These are phyloP conservation scores for Mimachlamys varia DNA, from an alignment of 2,888 invertebrate species.

Conservation along the genomic window DNA sequence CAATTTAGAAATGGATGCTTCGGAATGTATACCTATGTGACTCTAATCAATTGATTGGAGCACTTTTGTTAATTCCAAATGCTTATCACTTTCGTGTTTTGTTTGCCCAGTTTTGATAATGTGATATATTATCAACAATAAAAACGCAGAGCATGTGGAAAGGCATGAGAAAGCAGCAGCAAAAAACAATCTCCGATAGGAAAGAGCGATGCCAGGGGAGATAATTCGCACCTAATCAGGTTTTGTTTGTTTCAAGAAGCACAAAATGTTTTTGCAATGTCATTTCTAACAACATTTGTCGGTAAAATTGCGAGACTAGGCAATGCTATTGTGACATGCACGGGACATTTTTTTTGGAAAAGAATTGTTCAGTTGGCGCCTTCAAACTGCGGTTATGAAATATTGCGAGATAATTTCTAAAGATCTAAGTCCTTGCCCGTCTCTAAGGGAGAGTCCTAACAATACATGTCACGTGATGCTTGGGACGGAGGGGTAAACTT, in stretches of 20 bases:
- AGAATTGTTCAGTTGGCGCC: slow-evolving; percentile 11
- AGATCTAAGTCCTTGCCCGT: not conserved
- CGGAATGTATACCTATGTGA: slow-evolving; percentile 33
- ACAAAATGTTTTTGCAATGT: not conserved
- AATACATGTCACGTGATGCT: not conserved
- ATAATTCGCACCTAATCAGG: slow-evolving; percentile 14
- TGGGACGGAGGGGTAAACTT: not conserved
- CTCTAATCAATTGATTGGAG: slow-evolving; percentile 6
- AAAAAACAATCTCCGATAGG: not conserved
- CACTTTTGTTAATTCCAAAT: slow-evolving; percentile 19
- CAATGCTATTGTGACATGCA: not conserved
- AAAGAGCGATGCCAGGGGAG: slow-evolving; percentile 3
- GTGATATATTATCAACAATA: not conserved
- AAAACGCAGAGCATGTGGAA: not conserved
- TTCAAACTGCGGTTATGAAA: slow-evolving; percentile 22
- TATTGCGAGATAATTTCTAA: not conserved
- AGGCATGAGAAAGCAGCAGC: slow-evolving; percentile 17
- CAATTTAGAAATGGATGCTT: slow-evolving; percentile 3
- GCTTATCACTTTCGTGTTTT: slow-evolving; percentile 9
- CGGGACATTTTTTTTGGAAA: not conserved
- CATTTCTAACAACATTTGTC: not conserved
- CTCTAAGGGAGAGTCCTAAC: not conserved
- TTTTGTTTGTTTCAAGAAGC: slow-evolving; percentile 33
- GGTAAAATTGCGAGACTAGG: not conserved
- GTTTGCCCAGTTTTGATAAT: not conserved